These are phyloP conservation scores for Aviceda cuculoides DNA, from an alignment of 2,797 vertebrate genomes.

Conservation along the genomic window DNA sequence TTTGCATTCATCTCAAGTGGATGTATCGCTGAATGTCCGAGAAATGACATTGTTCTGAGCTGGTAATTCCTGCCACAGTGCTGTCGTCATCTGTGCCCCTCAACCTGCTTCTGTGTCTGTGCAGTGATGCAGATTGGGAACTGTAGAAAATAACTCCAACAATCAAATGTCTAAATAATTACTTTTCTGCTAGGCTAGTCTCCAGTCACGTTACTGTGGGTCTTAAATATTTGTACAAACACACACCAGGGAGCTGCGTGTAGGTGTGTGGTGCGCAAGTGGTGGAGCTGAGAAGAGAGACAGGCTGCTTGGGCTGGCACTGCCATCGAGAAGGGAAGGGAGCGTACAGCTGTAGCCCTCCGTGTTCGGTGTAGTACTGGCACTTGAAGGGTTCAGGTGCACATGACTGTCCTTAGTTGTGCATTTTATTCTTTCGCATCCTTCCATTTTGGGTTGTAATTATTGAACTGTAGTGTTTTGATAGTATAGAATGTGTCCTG, in stretches of 20 bases:
- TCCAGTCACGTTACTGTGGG: background rate
- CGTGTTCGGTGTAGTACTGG: accelerated
- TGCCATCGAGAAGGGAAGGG: background rate
- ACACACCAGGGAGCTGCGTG: background rate
- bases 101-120: background rate
- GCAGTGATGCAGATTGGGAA: background rate
- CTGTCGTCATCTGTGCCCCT: background rate
- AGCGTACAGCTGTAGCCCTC: background rate
- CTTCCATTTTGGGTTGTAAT: background rate
- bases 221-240: background rate
- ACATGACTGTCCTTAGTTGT: background rate
- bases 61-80: background rate
- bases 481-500: background rate
- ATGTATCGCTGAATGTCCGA: background rate
- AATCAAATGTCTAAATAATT: background rate
- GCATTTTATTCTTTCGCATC: background rate
- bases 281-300: background rate
- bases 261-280: background rate
- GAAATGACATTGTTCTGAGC: background rate
- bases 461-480: background rate
- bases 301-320: background rate
- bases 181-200: background rate
- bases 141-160: background rate
- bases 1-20: background rate
- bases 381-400: background rate